Evolutionary conservation across 2,888 invertebrate species (phyloP).

Genomic region (Ametastegia equiseti): DNA sequence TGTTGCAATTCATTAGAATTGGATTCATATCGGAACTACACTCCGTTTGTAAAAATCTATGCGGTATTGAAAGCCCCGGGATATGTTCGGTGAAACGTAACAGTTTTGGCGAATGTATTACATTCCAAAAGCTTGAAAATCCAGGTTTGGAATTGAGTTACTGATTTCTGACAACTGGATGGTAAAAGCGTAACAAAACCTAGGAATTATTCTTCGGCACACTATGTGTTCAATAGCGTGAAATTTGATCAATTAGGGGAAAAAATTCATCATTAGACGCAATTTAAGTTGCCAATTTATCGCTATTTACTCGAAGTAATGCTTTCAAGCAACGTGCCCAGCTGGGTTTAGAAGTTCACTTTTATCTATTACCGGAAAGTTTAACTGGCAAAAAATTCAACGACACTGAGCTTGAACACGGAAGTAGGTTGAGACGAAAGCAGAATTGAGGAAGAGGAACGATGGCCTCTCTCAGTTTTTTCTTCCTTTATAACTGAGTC

Average conservation of each 20-base stretch:
- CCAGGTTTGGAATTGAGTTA: not conserved
- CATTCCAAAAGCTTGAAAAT: not conserved
- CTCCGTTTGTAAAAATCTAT: not conserved
- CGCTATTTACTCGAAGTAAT: not conserved
- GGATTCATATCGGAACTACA: not conserved
- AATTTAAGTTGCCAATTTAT: not conserved
- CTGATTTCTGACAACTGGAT: not conserved
- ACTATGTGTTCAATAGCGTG: too few species aligned
- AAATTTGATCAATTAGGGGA: not conserved
- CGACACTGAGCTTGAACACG: not conserved
- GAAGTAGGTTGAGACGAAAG: conserved; percentile 5
- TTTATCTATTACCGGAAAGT: conserved; percentile 8
- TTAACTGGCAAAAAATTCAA: not conserved
- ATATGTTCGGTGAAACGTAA: too few species aligned
- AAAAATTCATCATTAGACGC: not conserved
- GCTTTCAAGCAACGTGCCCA: not conserved
- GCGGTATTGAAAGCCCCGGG: not conserved
- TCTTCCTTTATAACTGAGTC: not conserved
- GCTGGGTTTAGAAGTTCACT: not conserved
- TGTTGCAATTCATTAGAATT: not conserved
- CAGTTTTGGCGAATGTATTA: not conserved
- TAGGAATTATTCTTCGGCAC: too few species aligned
- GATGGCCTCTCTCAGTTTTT: not conserved
- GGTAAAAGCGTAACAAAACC: not conserved
- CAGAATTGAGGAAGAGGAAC: not conserved